Evolutionary conservation across 1,140 invertebrate species (phyloP).

Genomic region (Philaenus spumarius): DNA sequence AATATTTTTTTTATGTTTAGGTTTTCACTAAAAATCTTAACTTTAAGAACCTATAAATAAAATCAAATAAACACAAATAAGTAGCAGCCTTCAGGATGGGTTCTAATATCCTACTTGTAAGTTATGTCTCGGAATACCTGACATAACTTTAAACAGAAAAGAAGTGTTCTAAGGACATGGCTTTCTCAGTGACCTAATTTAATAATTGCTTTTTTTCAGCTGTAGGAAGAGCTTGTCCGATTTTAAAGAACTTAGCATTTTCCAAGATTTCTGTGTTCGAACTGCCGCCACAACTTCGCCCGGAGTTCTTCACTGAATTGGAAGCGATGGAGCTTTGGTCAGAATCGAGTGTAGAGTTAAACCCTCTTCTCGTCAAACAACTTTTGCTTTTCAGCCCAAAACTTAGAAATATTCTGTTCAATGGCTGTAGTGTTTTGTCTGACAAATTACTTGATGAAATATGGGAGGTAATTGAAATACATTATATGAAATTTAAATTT

Average conservation of each 20-base stretch:
- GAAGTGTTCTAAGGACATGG: too few species aligned
- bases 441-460: conserved; percentile 31
- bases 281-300: conserved; percentile 16
- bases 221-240: conserved; percentile 33
- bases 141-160: too few species aligned
- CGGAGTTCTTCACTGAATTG: conserved; percentile 29
- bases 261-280: conserved; percentile 31
- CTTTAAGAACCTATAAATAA: too few species aligned
- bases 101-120: too few species aligned
- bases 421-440: conserved; percentile 30
- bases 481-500: too few species aligned
- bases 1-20: too few species aligned
- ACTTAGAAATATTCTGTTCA: conserved; percentile 35
- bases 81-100: too few species aligned
- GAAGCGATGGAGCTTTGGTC: conserved; percentile 36
- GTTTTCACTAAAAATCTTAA: too few species aligned
- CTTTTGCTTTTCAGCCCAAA: conserved; percentile 26
- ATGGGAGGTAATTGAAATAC: conserved; percentile 31
- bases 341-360: conserved; percentile 26
- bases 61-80: too few species aligned
- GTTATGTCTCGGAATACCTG: too few species aligned
- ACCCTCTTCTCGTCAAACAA: conserved; percentile 30
- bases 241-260: conserved; percentile 35
- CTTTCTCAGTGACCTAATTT: neutral
- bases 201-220: too few species aligned